phyloP scores from a whole-genome alignment of 2,888 invertebrate species.

The Lithophane ornitopus region DNA sequence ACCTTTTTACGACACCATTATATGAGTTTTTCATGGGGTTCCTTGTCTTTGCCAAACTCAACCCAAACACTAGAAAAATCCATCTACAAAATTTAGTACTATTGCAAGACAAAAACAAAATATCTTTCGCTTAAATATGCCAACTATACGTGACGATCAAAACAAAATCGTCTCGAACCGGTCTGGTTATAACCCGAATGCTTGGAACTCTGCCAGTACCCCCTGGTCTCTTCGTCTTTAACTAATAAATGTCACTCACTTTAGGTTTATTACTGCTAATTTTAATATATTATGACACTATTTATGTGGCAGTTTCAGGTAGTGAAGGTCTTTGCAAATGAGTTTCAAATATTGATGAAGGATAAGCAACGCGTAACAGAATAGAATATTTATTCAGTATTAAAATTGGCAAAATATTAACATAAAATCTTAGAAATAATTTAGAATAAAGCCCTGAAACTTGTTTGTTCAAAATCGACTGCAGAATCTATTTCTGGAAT shows the following conservation, averaged over 20 bases:
- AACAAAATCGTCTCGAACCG: conserved; percentile 54
- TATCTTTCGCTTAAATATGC: conserved; percentile 43
- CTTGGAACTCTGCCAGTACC: conserved; percentile 58
- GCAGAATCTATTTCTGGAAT: not conserved
- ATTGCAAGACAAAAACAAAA: conserved; percentile 40
- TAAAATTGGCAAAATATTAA: no score
- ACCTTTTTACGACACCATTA: not conserved
- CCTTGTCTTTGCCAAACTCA: not conserved
- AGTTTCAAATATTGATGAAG: conserved; percentile 25
- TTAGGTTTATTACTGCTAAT: conserved; percentile 52
- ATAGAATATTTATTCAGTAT: no score
- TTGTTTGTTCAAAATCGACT: not conserved
- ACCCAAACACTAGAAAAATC: not conserved
- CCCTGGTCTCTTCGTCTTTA: conserved; percentile 41
- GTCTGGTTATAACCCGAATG: conserved; percentile 63
- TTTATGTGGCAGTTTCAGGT: conserved; percentile 39
- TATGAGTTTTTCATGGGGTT: not conserved
- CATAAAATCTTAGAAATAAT: no score
- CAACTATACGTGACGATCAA: conserved; percentile 46
- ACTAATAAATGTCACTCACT: conserved; percentile 60
- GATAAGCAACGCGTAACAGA: not conserved
- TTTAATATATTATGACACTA: conserved; percentile 53
- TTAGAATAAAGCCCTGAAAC: not conserved
- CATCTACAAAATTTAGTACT: not conserved
- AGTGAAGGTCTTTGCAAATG: conserved; percentile 29